phyloP scores from a whole-genome alignment of 2,888 invertebrate species.

The Eupithecia tripunctaria region DNA sequence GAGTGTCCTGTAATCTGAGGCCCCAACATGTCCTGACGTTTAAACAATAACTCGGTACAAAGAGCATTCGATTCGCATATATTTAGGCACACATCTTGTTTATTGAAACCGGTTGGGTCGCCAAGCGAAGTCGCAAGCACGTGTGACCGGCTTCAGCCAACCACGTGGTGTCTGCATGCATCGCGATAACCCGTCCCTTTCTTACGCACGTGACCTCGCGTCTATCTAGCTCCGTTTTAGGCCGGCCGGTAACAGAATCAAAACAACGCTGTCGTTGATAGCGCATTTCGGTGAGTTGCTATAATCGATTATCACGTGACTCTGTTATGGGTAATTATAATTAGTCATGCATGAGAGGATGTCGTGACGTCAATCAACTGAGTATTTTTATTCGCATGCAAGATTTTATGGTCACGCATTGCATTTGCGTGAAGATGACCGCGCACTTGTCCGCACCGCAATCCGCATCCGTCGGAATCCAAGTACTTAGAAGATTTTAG shows the following conservation, averaged over 20 bases:
- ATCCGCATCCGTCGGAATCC: too few relatives aligned
- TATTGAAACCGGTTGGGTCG: slow-evolving; percentile 33
- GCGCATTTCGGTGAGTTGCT: slow-evolving; percentile 32
- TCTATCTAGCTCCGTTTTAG: slow-evolving; percentile 47
- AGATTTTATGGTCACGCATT: slow-evolving; percentile 12
- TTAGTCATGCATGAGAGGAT: neutral
- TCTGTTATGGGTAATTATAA: neutral
- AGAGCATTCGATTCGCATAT: neutral
- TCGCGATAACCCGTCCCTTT: slow-evolving; percentile 60
- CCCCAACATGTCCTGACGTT: neutral
- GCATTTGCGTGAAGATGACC: too few relatives aligned
- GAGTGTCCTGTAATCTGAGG: neutral
- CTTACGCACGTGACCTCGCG: slow-evolving; percentile 45
- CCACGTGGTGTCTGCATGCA: slow-evolving; percentile 63
- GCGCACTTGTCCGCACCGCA: too few relatives aligned
- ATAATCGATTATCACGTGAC: slow-evolving; percentile 23
- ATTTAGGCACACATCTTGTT: slow-evolving; percentile 7
- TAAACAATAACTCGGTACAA: neutral
- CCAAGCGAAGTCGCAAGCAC: slow-evolving; percentile 25
- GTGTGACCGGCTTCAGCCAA: slow-evolving; percentile 27
- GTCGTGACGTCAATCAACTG: slow-evolving; percentile 23
- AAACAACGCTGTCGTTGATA: slow-evolving; percentile 41
- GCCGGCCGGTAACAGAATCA: slow-evolving; percentile 48
- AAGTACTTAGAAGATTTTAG: too few relatives aligned
- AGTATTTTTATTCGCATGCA: slow-evolving; percentile 18